These are phyloP conservation scores for Leptothorax acervorum DNA, from an alignment of 2,888 invertebrate genomes.

Conservation along the genomic window DNA sequence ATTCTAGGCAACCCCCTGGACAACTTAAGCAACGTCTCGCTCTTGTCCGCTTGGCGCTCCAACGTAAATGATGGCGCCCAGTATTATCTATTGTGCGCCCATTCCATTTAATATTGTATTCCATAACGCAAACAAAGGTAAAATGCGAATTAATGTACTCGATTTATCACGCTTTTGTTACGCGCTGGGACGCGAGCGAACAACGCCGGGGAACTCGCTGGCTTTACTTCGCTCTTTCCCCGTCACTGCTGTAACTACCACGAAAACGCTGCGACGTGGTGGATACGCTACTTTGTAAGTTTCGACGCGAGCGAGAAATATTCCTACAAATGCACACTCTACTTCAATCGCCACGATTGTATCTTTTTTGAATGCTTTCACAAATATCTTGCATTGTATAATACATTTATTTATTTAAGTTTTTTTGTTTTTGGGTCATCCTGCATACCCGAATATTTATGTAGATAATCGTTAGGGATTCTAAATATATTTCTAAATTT, in stretches of 20 bases:
- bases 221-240: slow-evolving; percentile 62
- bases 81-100: slow-evolving; percentile 85
- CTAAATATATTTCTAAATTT: neutral
- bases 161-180: slow-evolving; percentile 85
- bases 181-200: slow-evolving; percentile 78
- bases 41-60: slow-evolving; percentile 67
- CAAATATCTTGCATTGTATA: neutral
- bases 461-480: neutral
- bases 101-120: slow-evolving; percentile 86
- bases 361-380: neutral
- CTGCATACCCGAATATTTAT: neutral
- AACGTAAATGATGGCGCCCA: slow-evolving; percentile 83
- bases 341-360: neutral
- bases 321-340: slow-evolving; percentile 16
- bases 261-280: slow-evolving; percentile 52
- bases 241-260: slow-evolving; percentile 45
- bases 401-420: neutral
- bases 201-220: slow-evolving; percentile 59
- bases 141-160: slow-evolving; percentile 85
- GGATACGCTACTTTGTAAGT: slow-evolving; percentile 75
- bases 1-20: slow-evolving; percentile 66
- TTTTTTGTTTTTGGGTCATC: neutral
- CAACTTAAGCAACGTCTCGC: slow-evolving; percentile 73
- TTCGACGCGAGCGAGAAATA: slow-evolving; percentile 69
- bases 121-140: slow-evolving; percentile 85